A percentile compares a stretch with the other conserved stretches of the same genome.
phyloP scores from a whole-genome alignment of 1,140 invertebrate genomes.

The Eumaeus atala region DNA sequence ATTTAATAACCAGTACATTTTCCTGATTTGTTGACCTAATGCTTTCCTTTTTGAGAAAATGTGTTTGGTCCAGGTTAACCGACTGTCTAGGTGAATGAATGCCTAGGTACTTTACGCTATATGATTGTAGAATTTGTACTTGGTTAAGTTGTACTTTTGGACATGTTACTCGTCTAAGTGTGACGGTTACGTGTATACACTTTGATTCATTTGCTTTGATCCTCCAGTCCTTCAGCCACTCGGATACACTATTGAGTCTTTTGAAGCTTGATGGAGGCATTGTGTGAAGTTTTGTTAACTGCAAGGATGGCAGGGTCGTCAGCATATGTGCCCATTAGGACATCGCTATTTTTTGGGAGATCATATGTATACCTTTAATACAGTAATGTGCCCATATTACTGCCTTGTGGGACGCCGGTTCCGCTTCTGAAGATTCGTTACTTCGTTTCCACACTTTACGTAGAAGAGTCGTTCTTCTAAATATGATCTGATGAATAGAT shows the following conservation, averaged over 20 bases:
- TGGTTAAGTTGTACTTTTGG: slow-evolving; percentile 2
- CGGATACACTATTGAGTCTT: too few species aligned
- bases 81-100: background rate
- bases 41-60: background rate
- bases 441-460: background rate
- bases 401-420: slow-evolving; percentile 46
- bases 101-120: slow-evolving; percentile 2
- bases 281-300: too few species aligned
- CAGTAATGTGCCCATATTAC: slow-evolving; percentile 37
- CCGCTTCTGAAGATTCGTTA: background rate
- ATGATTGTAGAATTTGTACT: slow-evolving; percentile 16
- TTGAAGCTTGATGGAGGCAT: too few species aligned
- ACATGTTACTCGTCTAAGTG: background rate
- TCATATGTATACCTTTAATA: too few species aligned
- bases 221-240: too few species aligned
- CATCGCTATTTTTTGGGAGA: too few species aligned
- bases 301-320: too few species aligned
- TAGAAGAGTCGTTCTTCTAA: background rate
- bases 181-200: background rate
- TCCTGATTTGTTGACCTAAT: too few species aligned
- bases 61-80: background rate
- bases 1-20: too few species aligned
- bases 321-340: too few species aligned
- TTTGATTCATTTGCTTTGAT: background rate
- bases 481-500: background rate